These are phyloP conservation scores for Macquaria ambigua DNA, from an alignment of 2,113 vertebrate genomes.

Conservation along the genomic window DNA sequence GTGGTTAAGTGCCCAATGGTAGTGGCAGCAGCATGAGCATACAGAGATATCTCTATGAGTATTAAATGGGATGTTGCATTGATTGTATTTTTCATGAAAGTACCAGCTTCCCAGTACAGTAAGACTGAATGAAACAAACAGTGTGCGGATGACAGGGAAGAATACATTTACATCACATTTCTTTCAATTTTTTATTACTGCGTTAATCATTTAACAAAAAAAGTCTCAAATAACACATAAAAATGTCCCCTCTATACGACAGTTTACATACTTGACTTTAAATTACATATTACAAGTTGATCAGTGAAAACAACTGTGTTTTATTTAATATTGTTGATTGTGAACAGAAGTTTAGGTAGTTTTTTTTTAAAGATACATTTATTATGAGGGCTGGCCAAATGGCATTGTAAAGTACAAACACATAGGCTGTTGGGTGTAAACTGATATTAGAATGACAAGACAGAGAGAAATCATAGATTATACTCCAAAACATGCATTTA, in stretches of 20 bases:
- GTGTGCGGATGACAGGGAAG: not conserved
- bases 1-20: not conserved
- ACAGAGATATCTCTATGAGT: not conserved
- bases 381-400: too few species aligned
- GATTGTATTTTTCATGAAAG: not conserved
- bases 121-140: not conserved
- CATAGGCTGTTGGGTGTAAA: too few species aligned
- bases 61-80: not conserved
- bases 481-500: too few species aligned
- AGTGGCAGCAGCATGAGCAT: too few species aligned
- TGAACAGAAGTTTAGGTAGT: too few species aligned
- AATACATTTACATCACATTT: not conserved
- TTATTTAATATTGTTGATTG: too few species aligned
- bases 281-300: not conserved
- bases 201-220: not conserved
- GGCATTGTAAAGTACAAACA: too few species aligned
- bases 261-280: not conserved
- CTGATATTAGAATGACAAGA: too few species aligned
- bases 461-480: too few species aligned
- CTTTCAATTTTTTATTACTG: not conserved
- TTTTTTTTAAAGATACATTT: too few species aligned
- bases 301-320: not conserved
- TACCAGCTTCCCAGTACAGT: not conserved
- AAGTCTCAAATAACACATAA: not conserved
- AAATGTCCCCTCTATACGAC: not conserved